A percentile compares a stretch with the other conserved stretches of the same genome.
Evolutionary conservation across 1,140 invertebrate genomes (phyloP).

Genomic region (Neoseiulus cucumeris): DNA sequence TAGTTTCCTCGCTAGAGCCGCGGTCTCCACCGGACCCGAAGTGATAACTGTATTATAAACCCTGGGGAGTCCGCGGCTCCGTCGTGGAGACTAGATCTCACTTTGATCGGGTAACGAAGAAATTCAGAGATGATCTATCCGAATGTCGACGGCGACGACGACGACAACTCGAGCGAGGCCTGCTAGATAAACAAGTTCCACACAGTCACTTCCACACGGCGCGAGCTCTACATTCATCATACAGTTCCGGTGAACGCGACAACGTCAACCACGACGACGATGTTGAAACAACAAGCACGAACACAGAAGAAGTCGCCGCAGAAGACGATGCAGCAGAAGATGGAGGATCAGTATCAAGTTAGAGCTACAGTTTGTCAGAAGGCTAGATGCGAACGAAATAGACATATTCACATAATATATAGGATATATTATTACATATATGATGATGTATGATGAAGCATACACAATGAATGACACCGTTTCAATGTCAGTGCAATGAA

Average conservation of each 20-base stretch:
- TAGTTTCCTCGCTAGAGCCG: not conserved
- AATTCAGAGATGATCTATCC: too few species aligned
- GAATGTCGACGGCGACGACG: not conserved
- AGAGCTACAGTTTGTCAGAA: not conserved
- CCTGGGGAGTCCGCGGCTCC: not conserved
- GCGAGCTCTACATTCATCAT: not conserved
- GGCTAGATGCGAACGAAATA: not conserved
- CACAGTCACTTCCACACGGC: not conserved
- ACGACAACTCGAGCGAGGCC: not conserved
- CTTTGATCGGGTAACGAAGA: not conserved
- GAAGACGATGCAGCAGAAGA: not conserved
- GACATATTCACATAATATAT: not conserved
- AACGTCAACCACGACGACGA: not conserved
- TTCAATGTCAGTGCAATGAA: not conserved
- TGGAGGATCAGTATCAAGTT: not conserved
- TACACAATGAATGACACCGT: not conserved
- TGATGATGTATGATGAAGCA: not conserved
- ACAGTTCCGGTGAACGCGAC: not conserved
- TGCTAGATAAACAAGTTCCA: not conserved
- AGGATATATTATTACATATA: not conserved
- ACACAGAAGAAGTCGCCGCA: not conserved
- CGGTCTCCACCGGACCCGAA: not conserved
- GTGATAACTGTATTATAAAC: constrained; percentile 11
- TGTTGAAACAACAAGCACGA: not conserved
- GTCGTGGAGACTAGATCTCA: not conserved